Conservation (phyloP, 2,113 vertebrate species). For the Neodontobutis hainanensis region DNA sequence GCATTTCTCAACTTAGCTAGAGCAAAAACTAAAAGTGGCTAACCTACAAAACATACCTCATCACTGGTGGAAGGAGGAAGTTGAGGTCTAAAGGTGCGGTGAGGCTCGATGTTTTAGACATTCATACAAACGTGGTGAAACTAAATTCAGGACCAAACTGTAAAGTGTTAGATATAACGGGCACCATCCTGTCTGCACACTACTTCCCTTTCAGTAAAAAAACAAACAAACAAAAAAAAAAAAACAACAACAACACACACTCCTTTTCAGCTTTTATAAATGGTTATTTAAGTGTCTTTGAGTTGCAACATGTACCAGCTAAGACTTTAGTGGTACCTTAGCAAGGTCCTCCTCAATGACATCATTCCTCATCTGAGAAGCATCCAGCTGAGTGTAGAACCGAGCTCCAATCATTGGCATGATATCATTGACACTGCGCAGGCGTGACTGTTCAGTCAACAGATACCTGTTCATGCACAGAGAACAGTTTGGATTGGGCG, state of each 20-base stretch:
- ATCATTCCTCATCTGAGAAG: constrained; percentile 98
- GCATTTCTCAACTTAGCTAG: neutral
- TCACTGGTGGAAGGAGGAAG: constrained; percentile 21
- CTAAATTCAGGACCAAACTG: neutral
- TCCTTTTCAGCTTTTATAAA: no score
- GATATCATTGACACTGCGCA: constrained; percentile 98
- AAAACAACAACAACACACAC: neutral
- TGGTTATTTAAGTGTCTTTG: no score
- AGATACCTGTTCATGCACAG: constrained; percentile 84
- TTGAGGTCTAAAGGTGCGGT: neutral
- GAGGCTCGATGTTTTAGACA: constrained; percentile 13
- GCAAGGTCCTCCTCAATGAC: constrained; percentile 98
- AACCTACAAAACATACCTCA: neutral
- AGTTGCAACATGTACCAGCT: neutral
- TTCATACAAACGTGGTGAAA: constrained; percentile 4
- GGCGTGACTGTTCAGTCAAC: constrained; percentile 95
- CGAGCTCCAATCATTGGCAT: constrained; percentile 99
- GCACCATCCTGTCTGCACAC: constrained; percentile 37
- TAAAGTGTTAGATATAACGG: neutral
- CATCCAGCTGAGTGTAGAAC: constrained; percentile 98
- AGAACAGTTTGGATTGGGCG: neutral
- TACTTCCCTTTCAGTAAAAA: constrained; percentile 19
- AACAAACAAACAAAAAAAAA: neutral
- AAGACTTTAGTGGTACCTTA: constrained; percentile 81
- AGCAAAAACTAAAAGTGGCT: neutral